These are phyloP conservation scores for Episyrphus balteatus DNA, from an alignment of 1,140 invertebrate genomes.

Conservation along the genomic window DNA sequence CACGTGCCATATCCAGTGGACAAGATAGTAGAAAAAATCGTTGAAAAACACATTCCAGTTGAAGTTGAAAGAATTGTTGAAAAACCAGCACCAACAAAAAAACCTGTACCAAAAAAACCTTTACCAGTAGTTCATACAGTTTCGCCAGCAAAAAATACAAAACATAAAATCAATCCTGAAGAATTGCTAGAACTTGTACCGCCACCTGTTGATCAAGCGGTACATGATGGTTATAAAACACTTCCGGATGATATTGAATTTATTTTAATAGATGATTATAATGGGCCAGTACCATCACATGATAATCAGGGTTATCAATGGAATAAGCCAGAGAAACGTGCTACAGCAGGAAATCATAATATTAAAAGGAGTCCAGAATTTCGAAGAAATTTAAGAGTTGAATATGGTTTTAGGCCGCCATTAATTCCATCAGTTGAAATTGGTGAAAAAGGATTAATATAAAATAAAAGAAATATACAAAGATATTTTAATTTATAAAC, in stretches of 20 bases:
- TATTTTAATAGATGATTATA: constrained; percentile 23
- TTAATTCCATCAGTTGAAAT: constrained; percentile 69
- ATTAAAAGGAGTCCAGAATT: constrained; percentile 40
- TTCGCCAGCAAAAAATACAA: not conserved
- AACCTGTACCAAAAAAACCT: constrained; percentile 42
- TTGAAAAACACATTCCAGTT: constrained; percentile 38
- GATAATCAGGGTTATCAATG: not conserved
- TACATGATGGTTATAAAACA: constrained; percentile 30
- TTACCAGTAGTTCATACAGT: constrained; percentile 36
- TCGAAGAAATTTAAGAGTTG: constrained; percentile 55
- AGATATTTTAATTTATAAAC: not conserved
- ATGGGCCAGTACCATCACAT: constrained; percentile 30
- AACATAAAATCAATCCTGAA: constrained; percentile 15
- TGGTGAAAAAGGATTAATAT: constrained; percentile 54
- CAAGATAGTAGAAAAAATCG: constrained; percentile 35
- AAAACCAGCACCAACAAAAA: constrained; percentile 31
- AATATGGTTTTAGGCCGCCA: constrained; percentile 72
- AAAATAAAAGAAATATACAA: constrained; percentile 22
- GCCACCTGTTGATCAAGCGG: constrained; percentile 25
- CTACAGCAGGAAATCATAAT: constrained; percentile 7
- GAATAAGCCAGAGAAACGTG: not conserved
- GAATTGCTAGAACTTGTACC: constrained; percentile 30
- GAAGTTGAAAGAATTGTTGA: constrained; percentile 33
- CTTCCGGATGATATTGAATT: constrained; percentile 21
- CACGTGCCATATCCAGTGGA: constrained; percentile 37